Base-by-base conservation (phyloP, 2,797 vertebrate species). In the Huso huso region DNA sequence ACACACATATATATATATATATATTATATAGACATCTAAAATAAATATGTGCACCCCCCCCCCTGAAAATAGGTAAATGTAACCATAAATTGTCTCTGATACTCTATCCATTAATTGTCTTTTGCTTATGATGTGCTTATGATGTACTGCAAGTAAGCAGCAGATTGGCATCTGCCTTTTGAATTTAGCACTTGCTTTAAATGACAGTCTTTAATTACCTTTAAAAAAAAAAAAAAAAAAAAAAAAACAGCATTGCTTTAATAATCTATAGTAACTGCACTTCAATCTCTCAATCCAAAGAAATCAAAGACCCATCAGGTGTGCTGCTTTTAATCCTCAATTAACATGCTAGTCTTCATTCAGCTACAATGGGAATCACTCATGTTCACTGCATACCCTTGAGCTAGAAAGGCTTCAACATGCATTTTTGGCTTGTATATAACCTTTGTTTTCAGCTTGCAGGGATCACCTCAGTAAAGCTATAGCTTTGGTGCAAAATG, bases 161-260 rank as follows among this genome's bases (percentile, higher is more conserved):
- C 15, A 18, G 15, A 18, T 18, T 18, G 15, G 15, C 15, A 18
- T 18, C 15, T 37, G 23, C 23, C 51, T 51, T 58, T 61, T 67
- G 15, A 62, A 70, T 61, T 58, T 49, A 63, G 65, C 66, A 70
- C n/a, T 51, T 49, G 78, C 77, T 72, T 73, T 80, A 75, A 79
- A 79, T 78, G 71, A 80, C 64, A 76, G 72, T 76, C 79, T 74
- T 59, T 80, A 86, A 83, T 85, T 84, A 86, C 83, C 82, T 77
- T 82, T 76, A 80, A 83, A 78, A 84, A 84, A 84, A 78, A 80
- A 85, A 84, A 79, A 80, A 81, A 75, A 75, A 18, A 18, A 18
- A 18, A 18, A 75, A 18, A 18, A 18, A 18, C 1, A 1, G 72
- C 75, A 72, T 76, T 68, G 72, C 74, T 78, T 82, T 77, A 80